These are phyloP conservation scores for Anolis apletophallus DNA, from an alignment of 2,797 vertebrate genomes.

Conservation along the genomic window DNA sequence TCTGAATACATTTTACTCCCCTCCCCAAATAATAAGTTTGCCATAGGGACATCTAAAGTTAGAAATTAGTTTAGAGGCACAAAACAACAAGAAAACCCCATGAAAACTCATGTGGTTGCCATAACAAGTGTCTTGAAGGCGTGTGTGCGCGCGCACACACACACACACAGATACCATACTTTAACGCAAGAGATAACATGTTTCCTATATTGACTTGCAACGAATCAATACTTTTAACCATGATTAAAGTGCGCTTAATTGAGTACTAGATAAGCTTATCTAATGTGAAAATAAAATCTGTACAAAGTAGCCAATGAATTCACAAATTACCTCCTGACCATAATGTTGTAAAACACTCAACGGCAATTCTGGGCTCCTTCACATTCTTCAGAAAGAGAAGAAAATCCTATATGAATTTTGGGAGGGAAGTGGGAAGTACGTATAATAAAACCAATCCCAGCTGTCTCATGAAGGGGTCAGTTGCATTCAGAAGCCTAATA, in stretches of 20 bases:
- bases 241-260: constrained; percentile 28
- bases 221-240: constrained; percentile 33
- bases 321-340: constrained; percentile 31
- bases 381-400: constrained; percentile 14
- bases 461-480: background rate
- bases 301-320: constrained; percentile 42
- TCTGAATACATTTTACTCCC: no score
- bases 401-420: constrained; percentile 13
- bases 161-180: no score
- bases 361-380: constrained; percentile 35
- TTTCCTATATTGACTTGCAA: background rate
- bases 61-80: no score
- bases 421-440: background rate
- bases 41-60: no score
- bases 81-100: no score
- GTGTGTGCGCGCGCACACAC: no score
- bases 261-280: constrained; percentile 38
- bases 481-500: constrained; percentile 4
- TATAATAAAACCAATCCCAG: constrained; percentile 25
- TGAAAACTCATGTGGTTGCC: no score
- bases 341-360: constrained; percentile 41
- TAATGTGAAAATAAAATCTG: constrained; percentile 47
- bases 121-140: no score
- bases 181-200: background rate
- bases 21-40: no score